phyloP scores from a whole-genome alignment of 2,888 invertebrate species.

The Molanna angustata region DNA sequence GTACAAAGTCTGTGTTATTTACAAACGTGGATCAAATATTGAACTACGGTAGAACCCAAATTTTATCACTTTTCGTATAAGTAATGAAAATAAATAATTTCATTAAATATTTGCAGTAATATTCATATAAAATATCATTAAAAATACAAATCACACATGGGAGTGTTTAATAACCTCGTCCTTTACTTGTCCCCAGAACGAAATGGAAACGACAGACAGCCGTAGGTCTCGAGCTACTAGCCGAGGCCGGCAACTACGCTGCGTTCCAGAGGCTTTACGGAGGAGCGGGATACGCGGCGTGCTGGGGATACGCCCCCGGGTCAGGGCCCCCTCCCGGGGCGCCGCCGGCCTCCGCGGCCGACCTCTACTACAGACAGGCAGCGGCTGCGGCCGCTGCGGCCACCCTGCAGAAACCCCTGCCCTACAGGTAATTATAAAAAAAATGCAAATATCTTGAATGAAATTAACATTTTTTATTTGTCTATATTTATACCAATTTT shows the following conservation, averaged over 20 bases:
- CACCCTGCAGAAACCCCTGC: slow-evolving; percentile 84
- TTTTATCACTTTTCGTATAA: no score
- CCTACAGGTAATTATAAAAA: slow-evolving; percentile 57
- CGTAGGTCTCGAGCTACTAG: slow-evolving; percentile 92
- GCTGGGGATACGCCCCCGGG: slow-evolving; percentile 63
- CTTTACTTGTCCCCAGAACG: slow-evolving; percentile 72
- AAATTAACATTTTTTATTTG: not conserved
- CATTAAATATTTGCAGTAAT: no score
- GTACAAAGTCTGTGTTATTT: no score
- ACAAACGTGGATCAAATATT: no score
- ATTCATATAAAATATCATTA: no score
- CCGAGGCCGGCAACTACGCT: slow-evolving; percentile 97
- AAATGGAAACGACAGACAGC: slow-evolving; percentile 99
- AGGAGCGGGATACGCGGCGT: slow-evolving; percentile 67
- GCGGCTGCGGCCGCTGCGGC: slow-evolving; percentile 70
- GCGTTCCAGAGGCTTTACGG: slow-evolving; percentile 96
- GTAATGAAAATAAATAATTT: no score
- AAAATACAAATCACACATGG: no score
- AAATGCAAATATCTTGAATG: not conserved
- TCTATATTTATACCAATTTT: not conserved
- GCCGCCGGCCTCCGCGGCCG: slow-evolving; percentile 65
- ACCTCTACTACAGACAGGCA: slow-evolving; percentile 80
- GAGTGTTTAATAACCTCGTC: no score
- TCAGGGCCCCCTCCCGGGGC: slow-evolving; percentile 59
- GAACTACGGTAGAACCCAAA: no score